These are phyloP conservation scores for Xenotilapia flavipinnis DNA, from an alignment of 2,113 vertebrate species.

Conservation along the genomic window DNA sequence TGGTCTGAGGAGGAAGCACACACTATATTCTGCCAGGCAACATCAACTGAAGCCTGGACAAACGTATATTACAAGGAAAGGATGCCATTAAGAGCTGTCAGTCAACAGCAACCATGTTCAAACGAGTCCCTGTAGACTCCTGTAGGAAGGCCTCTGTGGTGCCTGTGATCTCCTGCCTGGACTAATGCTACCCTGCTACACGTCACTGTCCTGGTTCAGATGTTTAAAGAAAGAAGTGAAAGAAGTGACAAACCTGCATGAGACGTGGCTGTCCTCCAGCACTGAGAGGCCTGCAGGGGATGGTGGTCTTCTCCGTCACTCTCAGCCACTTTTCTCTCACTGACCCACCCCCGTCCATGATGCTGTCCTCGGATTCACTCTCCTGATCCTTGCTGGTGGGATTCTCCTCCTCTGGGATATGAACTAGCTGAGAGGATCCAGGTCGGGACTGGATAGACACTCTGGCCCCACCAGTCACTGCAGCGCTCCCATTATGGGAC, in stretches of 20 bases:
- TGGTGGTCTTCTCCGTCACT: conserved; percentile 84
- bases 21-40: not conserved
- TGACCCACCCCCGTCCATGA: conserved; percentile 72
- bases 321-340: conserved; percentile 95
- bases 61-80: not conserved
- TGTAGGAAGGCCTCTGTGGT: not conserved
- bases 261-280: conserved; percentile 88
- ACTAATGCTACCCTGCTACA: too few species aligned
- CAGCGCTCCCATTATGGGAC: conserved; percentile 55
- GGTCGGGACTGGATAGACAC: conserved; percentile 89
- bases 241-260: conserved; percentile 74
- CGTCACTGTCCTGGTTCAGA: not conserved
- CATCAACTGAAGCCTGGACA: not conserved
- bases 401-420: conserved; percentile 90
- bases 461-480: conserved; percentile 77
- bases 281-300: conserved; percentile 73
- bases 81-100: not conserved
- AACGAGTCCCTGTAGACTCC: not conserved
- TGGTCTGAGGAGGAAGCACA: not conserved
- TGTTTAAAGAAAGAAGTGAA: not conserved
- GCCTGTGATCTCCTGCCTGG: not conserved
- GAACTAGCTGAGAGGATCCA: conserved; percentile 94
- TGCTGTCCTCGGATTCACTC: conserved; percentile 69
- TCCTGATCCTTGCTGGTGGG: conserved; percentile 71
- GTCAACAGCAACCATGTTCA: not conserved